Conservation (phyloP, 2,888 invertebrate genomes). For the Tachystola acroxantha region DNA sequence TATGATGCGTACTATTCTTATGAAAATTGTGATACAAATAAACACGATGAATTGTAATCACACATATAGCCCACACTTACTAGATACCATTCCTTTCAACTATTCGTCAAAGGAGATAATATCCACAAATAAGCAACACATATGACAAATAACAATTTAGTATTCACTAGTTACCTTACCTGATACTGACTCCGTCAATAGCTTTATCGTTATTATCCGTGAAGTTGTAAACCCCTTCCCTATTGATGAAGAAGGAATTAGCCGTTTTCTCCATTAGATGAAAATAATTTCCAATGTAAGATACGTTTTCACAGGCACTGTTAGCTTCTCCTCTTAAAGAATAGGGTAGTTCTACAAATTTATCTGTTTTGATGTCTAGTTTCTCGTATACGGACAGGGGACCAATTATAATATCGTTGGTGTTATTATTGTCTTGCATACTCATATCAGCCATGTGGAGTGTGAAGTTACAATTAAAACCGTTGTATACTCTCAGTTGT, state of each 20-base stretch:
- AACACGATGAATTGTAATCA: constrained; percentile 52
- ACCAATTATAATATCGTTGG: constrained; percentile 25
- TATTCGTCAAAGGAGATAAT: too few species aligned
- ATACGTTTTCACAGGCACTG: constrained; percentile 34
- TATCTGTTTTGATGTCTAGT: constrained; percentile 43
- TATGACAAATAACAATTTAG: too few species aligned
- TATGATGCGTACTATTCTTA: constrained; percentile 44
- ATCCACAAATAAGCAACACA: too few species aligned
- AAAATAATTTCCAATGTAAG: constrained; percentile 38
- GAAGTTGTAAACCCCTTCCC: constrained; percentile 40
- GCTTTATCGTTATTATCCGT: constrained; percentile 65
- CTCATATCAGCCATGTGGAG: constrained; percentile 31
- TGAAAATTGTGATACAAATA: constrained; percentile 28
- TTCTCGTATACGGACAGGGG: constrained; percentile 63
- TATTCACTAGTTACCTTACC: too few species aligned
- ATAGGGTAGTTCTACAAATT: constrained; percentile 44
- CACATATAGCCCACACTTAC: too few species aligned
- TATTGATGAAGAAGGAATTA: constrained; percentile 57
- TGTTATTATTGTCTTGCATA: constrained; percentile 23
- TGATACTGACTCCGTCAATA: constrained; percentile 52
- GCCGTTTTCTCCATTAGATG: constrained; percentile 48
- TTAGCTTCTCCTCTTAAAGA: constrained; percentile 39
- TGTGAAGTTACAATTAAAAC: constrained; percentile 75
- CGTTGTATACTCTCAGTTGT: constrained; percentile 86
- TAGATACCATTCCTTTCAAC: too few species aligned